A percentile compares a stretch with the other conserved stretches of the same genome.
phyloP scores from a whole-genome alignment of 1,140 invertebrate species.

The Platorchestia sp. region DNA sequence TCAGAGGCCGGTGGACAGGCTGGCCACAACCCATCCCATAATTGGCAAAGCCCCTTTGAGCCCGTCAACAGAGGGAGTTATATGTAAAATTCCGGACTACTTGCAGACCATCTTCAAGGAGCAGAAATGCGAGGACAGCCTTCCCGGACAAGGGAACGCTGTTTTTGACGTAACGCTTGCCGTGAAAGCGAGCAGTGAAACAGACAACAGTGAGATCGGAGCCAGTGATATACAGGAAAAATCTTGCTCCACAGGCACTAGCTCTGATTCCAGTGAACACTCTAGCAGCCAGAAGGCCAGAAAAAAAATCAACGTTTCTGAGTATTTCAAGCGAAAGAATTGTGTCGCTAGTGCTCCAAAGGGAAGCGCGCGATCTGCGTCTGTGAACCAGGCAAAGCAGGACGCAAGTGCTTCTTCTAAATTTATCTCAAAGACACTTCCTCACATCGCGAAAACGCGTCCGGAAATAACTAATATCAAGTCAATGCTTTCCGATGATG shows the following conservation, averaged over 20 bases:
- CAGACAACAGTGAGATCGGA: neutral
- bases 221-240: neutral
- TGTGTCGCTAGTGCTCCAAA: neutral
- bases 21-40: neutral
- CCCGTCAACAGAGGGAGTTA: neutral
- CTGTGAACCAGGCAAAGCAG: neutral
- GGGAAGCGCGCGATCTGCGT: neutral
- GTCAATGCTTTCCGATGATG: conserved; percentile 27
- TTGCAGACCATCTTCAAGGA: neutral
- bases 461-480: conserved; percentile 20
- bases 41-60: neutral
- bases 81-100: neutral
- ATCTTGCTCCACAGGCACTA: neutral
- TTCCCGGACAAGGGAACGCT: neutral
- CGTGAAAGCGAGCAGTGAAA: neutral
- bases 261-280: neutral
- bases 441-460: neutral
- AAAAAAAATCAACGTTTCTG: neutral
- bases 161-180: neutral
- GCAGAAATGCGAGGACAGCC: neutral
- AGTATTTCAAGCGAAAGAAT: neutral
- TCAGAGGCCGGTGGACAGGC: neutral
- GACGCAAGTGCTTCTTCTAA: neutral
- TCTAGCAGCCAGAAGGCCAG: neutral
- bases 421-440: neutral